These are phyloP conservation scores for Drosophila insularis DNA, from an alignment of 1,140 invertebrate genomes.

Conservation along the genomic window DNA sequence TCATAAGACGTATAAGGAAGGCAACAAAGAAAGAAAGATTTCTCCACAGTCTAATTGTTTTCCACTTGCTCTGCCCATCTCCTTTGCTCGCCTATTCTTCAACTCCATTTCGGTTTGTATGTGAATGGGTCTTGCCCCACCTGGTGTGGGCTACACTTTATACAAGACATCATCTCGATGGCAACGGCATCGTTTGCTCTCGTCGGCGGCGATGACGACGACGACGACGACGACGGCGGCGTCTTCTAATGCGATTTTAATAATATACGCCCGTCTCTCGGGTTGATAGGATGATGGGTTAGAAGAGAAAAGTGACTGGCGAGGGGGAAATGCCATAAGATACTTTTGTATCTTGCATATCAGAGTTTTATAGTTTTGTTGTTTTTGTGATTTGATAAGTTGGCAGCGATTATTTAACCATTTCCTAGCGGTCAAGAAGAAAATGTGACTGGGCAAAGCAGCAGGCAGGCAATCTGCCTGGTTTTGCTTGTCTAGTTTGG, in stretches of 20 bases:
- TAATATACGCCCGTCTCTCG: slow-evolving; percentile 76
- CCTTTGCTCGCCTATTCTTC: background rate
- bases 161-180: slow-evolving; percentile 50
- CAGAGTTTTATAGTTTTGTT: slow-evolving; percentile 16
- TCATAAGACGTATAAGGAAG: background rate
- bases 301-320: slow-evolving; percentile 7
- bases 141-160: slow-evolving; percentile 62
- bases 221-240: slow-evolving; percentile 30
- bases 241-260: slow-evolving; percentile 82
- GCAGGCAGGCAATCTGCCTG: slow-evolving; percentile 10
- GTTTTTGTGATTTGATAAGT: slow-evolving; percentile 73
- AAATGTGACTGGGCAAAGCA: slow-evolving; percentile 23
- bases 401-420: slow-evolving; percentile 78
- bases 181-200: slow-evolving; percentile 23
- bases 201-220: no score
- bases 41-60: slow-evolving; percentile 74
- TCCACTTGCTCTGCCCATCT: slow-evolving; percentile 30
- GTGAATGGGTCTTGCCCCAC: slow-evolving; percentile 5
- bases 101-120: background rate
- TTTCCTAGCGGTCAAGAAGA: slow-evolving; percentile 54
- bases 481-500: slow-evolving; percentile 44
- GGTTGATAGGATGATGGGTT: slow-evolving; percentile 13
- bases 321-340: background rate
- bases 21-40: slow-evolving; percentile 45
- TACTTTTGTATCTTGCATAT: slow-evolving; percentile 60